Evolutionary conservation across 1,140 invertebrate species (phyloP), one percentile per base, ranked within the genome.

Genomic region (Bactericera cockerelli): DNA sequence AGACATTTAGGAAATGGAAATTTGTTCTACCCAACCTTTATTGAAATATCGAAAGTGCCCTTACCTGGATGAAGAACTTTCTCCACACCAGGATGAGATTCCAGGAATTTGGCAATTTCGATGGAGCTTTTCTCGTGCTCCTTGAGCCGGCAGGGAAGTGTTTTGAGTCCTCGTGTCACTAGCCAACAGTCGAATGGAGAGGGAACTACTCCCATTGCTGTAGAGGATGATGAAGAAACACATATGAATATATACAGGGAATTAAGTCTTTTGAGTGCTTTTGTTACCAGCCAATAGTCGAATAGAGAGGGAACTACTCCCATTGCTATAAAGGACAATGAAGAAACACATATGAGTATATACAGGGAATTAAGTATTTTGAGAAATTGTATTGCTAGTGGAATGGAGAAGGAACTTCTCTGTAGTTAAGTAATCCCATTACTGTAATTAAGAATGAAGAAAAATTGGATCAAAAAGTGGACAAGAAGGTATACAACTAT

Each of bases 131-230:
- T 77, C 76, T 83, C 83, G 67, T 97, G 93, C 66, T 85, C 78
- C 65, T 86, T 79, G 95, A 99, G 98, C 59, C 95, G 76, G 10
- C 97, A 63, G 56, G 88, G 81, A 14, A 98, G 74, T 0, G 96
- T 99, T 74, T 98, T 98, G 39, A 99, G 73, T 67, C 94, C 91
- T 49, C 96, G 81, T 67, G 91, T 93, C 0, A 97, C 90, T 68
- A 95, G 73, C 68, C 83, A 92, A 70, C 94, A 97, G 71, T 99
- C 96, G 70, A 97, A 96, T 0, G 96, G 93, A 0, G 93, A 93
- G 10, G 96, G 94, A 2, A 98, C 84, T 55, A 89, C 80, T 42
- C 94, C 94, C 72, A 89, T 79, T 1, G 90, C 87, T 87, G 59
- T 14, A 76, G n/a, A n/a, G n/a, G n/a, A n/a, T n/a, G n/a, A n/a